Percentiles rank a stretch among this genome's conserved stretches.
Conservation (phyloP, 2,888 invertebrate genomes). For the Stenodera caucasica region DNA sequence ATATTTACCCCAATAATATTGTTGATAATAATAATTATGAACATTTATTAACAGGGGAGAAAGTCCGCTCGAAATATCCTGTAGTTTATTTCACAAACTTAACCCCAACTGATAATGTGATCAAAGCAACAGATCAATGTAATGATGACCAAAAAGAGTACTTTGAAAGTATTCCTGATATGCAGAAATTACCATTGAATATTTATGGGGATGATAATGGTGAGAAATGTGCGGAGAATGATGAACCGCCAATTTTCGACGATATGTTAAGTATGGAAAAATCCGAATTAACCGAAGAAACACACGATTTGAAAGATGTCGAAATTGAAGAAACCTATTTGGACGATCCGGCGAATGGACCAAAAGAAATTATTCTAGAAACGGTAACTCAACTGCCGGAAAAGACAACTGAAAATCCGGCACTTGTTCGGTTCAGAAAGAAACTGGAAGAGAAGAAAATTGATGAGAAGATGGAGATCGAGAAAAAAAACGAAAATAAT, state of each 20-base stretch:
- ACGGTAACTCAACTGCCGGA: constrained; percentile 13
- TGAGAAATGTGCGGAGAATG: neutral
- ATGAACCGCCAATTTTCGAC: constrained; percentile 12
- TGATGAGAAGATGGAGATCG: neutral
- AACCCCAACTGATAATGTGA: neutral
- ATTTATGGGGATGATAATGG: constrained; percentile 12
- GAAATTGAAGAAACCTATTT: constrained; percentile 19
- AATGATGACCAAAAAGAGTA: constrained; percentile 1
- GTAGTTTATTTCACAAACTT: neutral
- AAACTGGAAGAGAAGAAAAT: constrained; percentile 7
- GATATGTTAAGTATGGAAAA: constrained; percentile 32
- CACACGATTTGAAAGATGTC: constrained; percentile 25
- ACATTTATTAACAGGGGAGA: neutral
- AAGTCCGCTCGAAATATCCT: neutral
- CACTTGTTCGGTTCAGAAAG: constrained; percentile 14
- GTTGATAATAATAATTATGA: neutral
- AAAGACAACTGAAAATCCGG: constrained; percentile 17
- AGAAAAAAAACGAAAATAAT: neutral
- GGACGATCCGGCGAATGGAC: constrained; percentile 13
- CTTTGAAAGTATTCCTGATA: neutral
- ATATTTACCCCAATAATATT: neutral
- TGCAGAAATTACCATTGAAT: constrained; percentile 19
- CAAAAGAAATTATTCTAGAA: constrained; percentile 16
- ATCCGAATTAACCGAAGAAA: constrained; percentile 32
- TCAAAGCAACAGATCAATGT: neutral